Evolutionary conservation across 2,797 vertebrate genomes (phyloP).

Genomic region (Euthynnus affinis): DNA sequence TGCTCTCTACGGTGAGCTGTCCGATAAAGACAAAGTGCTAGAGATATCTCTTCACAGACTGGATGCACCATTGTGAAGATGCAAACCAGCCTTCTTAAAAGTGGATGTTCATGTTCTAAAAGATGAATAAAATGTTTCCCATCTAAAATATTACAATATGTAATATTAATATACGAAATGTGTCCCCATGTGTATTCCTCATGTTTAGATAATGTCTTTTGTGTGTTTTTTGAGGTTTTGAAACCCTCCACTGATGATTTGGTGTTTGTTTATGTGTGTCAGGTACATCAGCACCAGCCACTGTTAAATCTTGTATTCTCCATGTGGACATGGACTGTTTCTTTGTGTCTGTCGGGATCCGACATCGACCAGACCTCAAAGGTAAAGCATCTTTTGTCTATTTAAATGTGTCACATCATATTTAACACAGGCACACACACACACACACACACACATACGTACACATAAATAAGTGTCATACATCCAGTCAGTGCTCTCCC

Average conservation of each 20-base stretch:
- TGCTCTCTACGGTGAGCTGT: neutral
- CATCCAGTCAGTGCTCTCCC: neutral
- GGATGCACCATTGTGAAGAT: neutral
- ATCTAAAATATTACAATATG: neutral
- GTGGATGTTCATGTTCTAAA: neutral
- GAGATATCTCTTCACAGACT: neutral
- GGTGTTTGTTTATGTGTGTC: slow-evolving; percentile 35
- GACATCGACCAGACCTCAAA: slow-evolving; percentile 94
- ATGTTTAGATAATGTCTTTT: neutral
- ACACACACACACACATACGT: neutral
- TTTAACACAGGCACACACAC: neutral
- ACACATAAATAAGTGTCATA: neutral
- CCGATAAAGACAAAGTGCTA: neutral
- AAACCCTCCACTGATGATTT: neutral
- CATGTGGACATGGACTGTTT: slow-evolving; percentile 99
- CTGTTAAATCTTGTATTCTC: slow-evolving; percentile 92
- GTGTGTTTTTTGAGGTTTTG: neutral
- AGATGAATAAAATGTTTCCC: neutral
- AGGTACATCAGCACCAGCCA: slow-evolving; percentile 53
- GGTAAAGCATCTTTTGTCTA: slow-evolving; percentile 77
- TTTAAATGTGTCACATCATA: neutral
- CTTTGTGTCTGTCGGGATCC: slow-evolving; percentile 98
- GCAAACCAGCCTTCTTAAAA: neutral
- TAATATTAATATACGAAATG: neutral
- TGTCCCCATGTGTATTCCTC: neutral